phyloP scores from a whole-genome alignment of 2,113 vertebrate genomes.

The Herpetotheres cachinnans region DNA sequence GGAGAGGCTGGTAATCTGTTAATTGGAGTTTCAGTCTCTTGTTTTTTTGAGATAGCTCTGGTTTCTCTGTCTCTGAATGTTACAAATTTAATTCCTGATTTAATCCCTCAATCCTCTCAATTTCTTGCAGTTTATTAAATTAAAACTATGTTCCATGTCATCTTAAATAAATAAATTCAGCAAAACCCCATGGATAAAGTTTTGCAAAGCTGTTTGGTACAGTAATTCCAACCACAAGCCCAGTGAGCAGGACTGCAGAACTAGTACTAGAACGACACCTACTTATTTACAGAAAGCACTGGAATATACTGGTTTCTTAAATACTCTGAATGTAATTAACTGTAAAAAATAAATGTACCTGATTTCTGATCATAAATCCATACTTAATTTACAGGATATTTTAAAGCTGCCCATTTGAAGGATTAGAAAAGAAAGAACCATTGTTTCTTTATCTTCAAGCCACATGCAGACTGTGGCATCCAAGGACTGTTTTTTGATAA shows the following conservation, averaged over 20 bases:
- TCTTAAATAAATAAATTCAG: neutral
- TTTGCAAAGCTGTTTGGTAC: neutral
- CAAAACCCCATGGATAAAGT: neutral
- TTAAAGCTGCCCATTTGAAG: slow-evolving; percentile 34
- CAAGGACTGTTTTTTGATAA: slow-evolving; percentile 48
- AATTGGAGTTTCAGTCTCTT: neutral
- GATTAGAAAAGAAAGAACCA: slow-evolving; percentile 7
- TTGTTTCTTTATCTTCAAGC: slow-evolving; percentile 49
- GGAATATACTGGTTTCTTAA: neutral
- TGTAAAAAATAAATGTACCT: neutral
- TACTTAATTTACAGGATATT: neutral
- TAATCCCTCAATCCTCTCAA: neutral
- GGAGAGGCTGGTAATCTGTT: neutral
- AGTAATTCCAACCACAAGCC: accelerated
- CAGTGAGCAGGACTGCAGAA: neutral
- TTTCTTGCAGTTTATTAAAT: neutral
- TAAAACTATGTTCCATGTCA: neutral
- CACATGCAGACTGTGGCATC: slow-evolving; percentile 25
- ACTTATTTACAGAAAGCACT: neutral
- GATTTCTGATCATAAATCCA: slow-evolving; percentile 12
- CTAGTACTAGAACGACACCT: neutral
- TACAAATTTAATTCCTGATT: neutral
- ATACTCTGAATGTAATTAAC: neutral
- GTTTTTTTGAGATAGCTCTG: neutral
- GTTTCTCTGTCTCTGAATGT: neutral